phyloP scores from a whole-genome alignment of 2,797 vertebrate species.

The Urophycis tenuis region DNA sequence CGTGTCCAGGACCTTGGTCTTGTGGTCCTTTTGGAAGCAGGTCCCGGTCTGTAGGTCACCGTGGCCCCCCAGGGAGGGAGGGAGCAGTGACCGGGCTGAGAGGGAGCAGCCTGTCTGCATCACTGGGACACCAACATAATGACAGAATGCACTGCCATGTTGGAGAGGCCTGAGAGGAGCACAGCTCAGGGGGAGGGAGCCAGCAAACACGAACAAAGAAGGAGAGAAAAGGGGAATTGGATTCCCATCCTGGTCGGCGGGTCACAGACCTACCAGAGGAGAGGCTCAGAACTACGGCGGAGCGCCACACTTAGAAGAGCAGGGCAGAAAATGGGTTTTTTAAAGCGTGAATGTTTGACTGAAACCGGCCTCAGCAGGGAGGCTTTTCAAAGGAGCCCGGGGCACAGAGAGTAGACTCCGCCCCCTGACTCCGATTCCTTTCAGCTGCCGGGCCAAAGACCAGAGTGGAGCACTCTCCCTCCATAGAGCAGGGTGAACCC shows the following conservation, averaged over 20 bases:
- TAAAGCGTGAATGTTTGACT: not conserved
- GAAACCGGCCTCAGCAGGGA: not conserved
- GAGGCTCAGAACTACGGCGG: not conserved
- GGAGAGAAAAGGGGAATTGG: not conserved
- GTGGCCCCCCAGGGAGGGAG: no score
- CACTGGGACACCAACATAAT: no score
- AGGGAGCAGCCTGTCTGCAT: no score
- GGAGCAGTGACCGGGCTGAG: no score
- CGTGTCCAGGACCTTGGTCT: not conserved
- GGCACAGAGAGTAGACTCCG: not conserved
- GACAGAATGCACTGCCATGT: not conserved
- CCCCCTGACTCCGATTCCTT: not conserved
- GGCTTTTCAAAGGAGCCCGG: not conserved
- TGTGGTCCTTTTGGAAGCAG: not conserved
- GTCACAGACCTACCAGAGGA: not conserved
- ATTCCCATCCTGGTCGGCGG: not conserved
- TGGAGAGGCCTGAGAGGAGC: not conserved
- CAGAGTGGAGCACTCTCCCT: not conserved
- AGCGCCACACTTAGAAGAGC: not conserved
- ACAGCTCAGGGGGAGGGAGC: not conserved
- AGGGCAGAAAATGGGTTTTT: not conserved
- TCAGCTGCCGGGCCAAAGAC: not conserved
- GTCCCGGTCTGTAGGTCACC: not conserved
- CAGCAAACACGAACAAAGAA: not conserved
- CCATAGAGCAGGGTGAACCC: not conserved